phyloP scores from a whole-genome alignment of 1,140 invertebrate species.

The Procambarus virginalis region DNA sequence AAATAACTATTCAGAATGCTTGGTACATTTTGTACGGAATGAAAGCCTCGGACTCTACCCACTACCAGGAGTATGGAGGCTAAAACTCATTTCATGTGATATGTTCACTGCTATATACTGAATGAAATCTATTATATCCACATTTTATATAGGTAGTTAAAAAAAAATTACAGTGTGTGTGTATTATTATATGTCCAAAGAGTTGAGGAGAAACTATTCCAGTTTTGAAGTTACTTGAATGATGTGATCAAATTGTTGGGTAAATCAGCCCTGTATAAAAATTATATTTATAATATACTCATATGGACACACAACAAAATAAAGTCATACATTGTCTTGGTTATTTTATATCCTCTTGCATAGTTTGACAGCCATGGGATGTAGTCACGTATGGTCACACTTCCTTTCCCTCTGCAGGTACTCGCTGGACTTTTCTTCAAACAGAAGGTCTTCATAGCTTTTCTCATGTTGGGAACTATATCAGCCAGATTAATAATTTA shows the following conservation, averaged over 20 bases:
- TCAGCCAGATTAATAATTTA: no score
- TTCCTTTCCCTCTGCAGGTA: no score
- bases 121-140: slow-evolving; percentile 18
- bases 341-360: background rate
- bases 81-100: background rate
- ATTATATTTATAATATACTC: background rate
- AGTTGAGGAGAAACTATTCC: background rate
- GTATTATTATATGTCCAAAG: slow-evolving; percentile 12
- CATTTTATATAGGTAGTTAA: slow-evolving; percentile 24
- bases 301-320: slow-evolving; percentile 2
- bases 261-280: background rate
- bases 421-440: no score
- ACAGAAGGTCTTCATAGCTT: no score
- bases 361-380: no score
- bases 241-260: background rate
- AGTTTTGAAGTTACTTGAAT: background rate
- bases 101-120: slow-evolving; percentile 7
- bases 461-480: no score
- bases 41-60: background rate
- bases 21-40: background rate
- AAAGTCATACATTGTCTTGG: slow-evolving; percentile 18
- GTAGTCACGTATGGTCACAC: no score
- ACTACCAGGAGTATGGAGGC: background rate
- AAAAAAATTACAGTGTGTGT: background rate
- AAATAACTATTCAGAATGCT: background rate